Evolutionary conservation across 2,113 vertebrate species (phyloP).

Genomic region (Syrrhaptes paradoxus): DNA sequence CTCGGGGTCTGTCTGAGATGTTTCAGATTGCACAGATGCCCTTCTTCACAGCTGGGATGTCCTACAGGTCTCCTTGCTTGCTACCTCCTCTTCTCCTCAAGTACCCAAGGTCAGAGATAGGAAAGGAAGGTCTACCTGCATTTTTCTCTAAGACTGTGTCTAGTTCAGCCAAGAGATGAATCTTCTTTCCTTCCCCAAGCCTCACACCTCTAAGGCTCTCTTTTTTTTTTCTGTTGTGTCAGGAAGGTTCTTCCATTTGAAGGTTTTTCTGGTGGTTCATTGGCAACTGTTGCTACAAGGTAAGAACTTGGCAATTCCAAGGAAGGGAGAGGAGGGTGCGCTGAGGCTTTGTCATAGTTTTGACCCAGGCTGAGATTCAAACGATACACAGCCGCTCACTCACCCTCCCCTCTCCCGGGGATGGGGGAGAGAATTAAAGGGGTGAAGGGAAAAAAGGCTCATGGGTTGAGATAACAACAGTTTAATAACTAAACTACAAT

Average conservation of each 20-base stretch:
- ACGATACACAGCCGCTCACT: too few species aligned
- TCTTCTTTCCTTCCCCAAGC: not conserved
- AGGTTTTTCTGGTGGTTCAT: not conserved
- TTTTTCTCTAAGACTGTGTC: not conserved
- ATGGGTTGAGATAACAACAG: too few species aligned
- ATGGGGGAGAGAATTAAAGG: too few species aligned
- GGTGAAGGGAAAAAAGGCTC: too few species aligned
- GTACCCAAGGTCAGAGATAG: not conserved
- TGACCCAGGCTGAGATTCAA: too few species aligned
- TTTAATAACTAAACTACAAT: too few species aligned
- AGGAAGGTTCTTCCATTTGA: not conserved
- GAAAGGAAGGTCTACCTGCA: not conserved
- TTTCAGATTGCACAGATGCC: not conserved
- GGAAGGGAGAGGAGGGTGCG: rapidly evolving
- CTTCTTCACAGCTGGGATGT: not conserved
- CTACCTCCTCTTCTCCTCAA: not conserved
- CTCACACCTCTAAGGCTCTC: not conserved
- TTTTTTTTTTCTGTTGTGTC: not conserved
- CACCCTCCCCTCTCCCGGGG: too few species aligned
- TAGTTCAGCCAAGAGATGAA: not conserved
- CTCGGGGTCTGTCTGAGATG: not conserved
- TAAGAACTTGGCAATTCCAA: not conserved
- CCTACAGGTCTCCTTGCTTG: not conserved
- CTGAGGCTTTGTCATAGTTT: not conserved
- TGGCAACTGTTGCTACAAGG: not conserved